Evolutionary conservation across 2,113 vertebrate species (phyloP).

Genomic region (Tenebrosternarchus preto): DNA sequence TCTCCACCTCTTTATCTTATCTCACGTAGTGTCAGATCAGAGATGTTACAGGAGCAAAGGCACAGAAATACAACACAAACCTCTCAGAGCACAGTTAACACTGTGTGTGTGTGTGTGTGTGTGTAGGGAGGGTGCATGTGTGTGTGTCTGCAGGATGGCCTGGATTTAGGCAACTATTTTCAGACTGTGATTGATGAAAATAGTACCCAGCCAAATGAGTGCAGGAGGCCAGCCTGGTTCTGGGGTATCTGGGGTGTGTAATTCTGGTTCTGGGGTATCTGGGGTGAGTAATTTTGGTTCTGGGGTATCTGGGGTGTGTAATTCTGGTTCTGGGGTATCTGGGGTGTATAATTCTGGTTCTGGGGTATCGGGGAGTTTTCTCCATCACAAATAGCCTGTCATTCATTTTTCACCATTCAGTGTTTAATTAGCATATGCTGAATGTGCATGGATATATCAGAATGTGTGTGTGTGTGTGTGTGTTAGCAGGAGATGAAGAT

Average conservation of each 20-base stretch:
- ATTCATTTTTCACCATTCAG: too few species aligned
- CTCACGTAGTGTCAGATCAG: conserved; percentile 15
- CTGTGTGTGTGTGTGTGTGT: conserved; percentile 12
- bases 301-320: conserved; percentile 24
- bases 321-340: neutral
- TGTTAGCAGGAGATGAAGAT: too few species aligned
- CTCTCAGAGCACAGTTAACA: neutral
- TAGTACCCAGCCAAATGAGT: conserved; percentile 25
- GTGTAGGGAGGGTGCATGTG: neutral
- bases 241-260: conserved; percentile 24
- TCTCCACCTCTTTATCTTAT: neutral
- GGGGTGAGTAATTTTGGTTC: neutral
- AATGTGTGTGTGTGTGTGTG: neutral
- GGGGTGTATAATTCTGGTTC: neutral
- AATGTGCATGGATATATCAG: neutral
- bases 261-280: neutral
- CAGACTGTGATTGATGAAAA: conserved; percentile 36
- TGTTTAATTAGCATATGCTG: too few species aligned
- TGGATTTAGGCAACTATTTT: conserved; percentile 46
- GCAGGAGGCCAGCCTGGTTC: conserved; percentile 21
- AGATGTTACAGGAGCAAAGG: neutral
- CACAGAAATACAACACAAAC: conserved; percentile 6
- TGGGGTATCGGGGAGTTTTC: conserved; percentile 15
- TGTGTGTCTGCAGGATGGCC: conserved; percentile 18
- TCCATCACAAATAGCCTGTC: too few species aligned